These are phyloP conservation scores for Octopus sinensis DNA, from an alignment of 1,140 invertebrate genomes.

Conservation along the genomic window DNA sequence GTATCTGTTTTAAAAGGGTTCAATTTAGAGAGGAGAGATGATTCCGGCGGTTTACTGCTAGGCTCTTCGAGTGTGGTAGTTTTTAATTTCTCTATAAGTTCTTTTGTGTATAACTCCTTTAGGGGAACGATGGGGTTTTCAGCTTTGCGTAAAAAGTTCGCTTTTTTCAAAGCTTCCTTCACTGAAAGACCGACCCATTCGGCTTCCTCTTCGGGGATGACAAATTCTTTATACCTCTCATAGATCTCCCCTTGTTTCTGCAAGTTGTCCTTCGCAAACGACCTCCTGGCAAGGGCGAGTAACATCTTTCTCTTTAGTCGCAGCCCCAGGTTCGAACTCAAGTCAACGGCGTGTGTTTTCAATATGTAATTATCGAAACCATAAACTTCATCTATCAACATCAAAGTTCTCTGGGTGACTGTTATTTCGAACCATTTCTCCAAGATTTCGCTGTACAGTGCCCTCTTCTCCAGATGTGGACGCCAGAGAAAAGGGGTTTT, in stretches of 20 bases:
- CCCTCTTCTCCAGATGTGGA: slow-evolving; percentile 72
- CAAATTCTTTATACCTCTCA: slow-evolving; percentile 79
- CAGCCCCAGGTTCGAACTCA: slow-evolving; percentile 77
- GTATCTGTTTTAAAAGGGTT: background rate
- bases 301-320: slow-evolving; percentile 82
- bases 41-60: background rate
- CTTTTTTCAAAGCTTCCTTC: background rate
- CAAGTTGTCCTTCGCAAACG: slow-evolving; percentile 71
- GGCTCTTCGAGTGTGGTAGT: background rate
- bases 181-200: slow-evolving; percentile 49
- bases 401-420: slow-evolving; percentile 77
- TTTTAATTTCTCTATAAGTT: background rate
- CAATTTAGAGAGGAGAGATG: background rate
- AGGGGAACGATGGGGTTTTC: background rate
- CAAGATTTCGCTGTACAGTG: slow-evolving; percentile 92
- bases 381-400: slow-evolving; percentile 82
- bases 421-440: slow-evolving; percentile 76
- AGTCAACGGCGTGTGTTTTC: slow-evolving; percentile 83
- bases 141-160: background rate
- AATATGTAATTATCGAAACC: slow-evolving; percentile 95
- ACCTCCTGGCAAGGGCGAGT: slow-evolving; percentile 68
- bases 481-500: slow-evolving; percentile 77
- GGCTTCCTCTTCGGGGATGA: slow-evolving; percentile 65
- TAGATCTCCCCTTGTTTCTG: slow-evolving; percentile 73
- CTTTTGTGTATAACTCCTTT: background rate